A percentile compares a stretch with the other conserved stretches of the same genome.
These are phyloP conservation scores for Unio delphinus DNA, from an alignment of 2,888 invertebrate genomes.

Conservation along the genomic window DNA sequence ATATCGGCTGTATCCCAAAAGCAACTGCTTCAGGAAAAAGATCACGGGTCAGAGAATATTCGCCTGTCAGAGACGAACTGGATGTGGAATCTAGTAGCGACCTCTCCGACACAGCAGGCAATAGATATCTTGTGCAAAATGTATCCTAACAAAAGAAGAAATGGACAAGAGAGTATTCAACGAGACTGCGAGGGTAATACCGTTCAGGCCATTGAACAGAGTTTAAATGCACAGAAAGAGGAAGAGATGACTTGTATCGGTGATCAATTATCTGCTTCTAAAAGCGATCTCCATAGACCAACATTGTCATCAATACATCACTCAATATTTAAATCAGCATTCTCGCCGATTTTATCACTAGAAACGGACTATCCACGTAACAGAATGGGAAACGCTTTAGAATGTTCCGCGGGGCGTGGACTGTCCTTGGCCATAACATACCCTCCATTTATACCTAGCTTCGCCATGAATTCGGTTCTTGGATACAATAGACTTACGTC, in stretches of 20 bases:
- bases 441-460: too few relatives aligned
- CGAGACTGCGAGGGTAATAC: slow-evolving; percentile 90
- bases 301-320: slow-evolving; percentile 14
- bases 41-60: too few relatives aligned
- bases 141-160: slow-evolving; percentile 88
- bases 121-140: slow-evolving; percentile 90
- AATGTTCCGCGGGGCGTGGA: slow-evolving; percentile 12
- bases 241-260: background rate
- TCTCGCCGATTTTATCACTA: slow-evolving; percentile 60
- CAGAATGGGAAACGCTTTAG: slow-evolving; percentile 52
- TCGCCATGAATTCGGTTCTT: too few relatives aligned
- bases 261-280: slow-evolving; percentile 3
- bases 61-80: too few relatives aligned
- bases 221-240: slow-evolving; percentile 72
- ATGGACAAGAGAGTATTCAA: slow-evolving; percentile 89
- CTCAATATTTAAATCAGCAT: slow-evolving; percentile 60
- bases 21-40: too few relatives aligned
- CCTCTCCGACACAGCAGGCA: slow-evolving; percentile 63
- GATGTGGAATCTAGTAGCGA: too few relatives aligned
- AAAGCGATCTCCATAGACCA: slow-evolving; percentile 11
- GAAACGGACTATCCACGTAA: slow-evolving; percentile 43
- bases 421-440: too few relatives aligned
- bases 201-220: slow-evolving; percentile 92
- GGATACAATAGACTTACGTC: too few relatives aligned
- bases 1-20: too few relatives aligned